Percentiles rank a stretch among this genome's conserved stretches.
Conservation (phyloP, 2,888 invertebrate species). For the Drosophila hamatofila region DNA sequence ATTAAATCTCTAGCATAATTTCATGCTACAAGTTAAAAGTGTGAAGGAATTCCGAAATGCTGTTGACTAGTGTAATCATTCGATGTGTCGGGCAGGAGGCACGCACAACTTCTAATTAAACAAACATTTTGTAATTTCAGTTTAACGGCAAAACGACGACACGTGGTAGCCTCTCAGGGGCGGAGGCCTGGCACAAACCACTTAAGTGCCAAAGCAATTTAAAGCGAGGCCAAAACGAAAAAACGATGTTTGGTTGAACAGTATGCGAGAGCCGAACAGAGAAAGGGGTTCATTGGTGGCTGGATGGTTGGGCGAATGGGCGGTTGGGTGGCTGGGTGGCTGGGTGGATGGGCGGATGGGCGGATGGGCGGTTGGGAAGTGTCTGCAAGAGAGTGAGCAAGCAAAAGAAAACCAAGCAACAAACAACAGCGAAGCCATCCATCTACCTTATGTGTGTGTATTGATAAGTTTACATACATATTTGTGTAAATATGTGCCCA, state of each 20-base stretch:
- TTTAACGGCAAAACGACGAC: conserved; percentile 78
- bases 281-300: conserved; percentile 3
- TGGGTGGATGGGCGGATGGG: neutral
- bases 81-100: conserved; percentile 24
- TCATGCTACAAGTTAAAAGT: too few relatives aligned
- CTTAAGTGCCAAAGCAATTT: conserved; percentile 83
- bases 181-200: conserved; percentile 75
- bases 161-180: conserved; percentile 65
- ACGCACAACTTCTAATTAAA: conserved; percentile 81
- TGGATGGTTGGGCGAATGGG: neutral
- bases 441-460: conserved; percentile 25
- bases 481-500: conserved; percentile 75
- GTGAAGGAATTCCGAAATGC: neutral
- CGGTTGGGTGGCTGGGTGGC: neutral
- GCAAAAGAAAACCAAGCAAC: conserved; percentile 11
- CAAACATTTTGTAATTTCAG: conserved; percentile 81
- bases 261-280: neutral
- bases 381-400: conserved; percentile 2
- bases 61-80: conserved; percentile 23
- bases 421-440: conserved; percentile 39
- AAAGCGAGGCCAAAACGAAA: conserved; percentile 72
- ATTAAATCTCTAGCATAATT: neutral
- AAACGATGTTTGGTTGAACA: conserved; percentile 61
- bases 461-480: conserved; percentile 67
- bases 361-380: neutral